Percentiles rank a stretch among this genome's conserved stretches.
Conservation (phyloP, 1,140 invertebrate species). For the Acromyrmex echinatior region DNA sequence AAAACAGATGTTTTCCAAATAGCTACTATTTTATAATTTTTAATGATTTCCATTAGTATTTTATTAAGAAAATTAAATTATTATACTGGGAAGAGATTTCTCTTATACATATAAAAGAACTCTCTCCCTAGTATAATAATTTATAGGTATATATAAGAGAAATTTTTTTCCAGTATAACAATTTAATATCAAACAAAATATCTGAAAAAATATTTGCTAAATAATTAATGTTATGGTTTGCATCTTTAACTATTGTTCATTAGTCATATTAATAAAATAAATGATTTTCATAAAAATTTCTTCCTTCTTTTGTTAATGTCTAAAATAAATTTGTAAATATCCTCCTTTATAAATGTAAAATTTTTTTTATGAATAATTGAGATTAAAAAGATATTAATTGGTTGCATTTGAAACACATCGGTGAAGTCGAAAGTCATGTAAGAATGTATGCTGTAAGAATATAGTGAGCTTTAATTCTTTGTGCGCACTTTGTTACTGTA, state of each 20-base stretch:
- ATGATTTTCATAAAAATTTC: neutral
- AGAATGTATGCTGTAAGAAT: neutral
- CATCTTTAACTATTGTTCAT: neutral
- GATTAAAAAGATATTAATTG: neutral
- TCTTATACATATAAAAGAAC: too few species aligned
- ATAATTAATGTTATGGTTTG: neutral
- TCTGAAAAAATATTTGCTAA: neutral
- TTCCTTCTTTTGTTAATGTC: neutral
- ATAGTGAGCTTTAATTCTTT: slow-evolving; percentile 35
- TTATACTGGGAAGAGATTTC: neutral
- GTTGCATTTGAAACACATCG: neutral
- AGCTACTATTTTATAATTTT: neutral
- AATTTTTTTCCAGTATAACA: too few species aligned
- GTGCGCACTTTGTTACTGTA: slow-evolving; percentile 27
- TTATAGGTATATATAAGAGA: too few species aligned
- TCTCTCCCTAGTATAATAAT: too few species aligned
- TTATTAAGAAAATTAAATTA: neutral
- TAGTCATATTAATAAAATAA: too few species aligned
- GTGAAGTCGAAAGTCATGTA: neutral
- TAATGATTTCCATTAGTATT: neutral
- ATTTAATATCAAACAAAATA: neutral
- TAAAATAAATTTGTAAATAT: neutral
- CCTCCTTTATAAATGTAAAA: neutral
- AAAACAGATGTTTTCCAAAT: too few species aligned
- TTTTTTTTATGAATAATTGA: neutral